phyloP scores from a whole-genome alignment of 2,113 vertebrate species.

The Bungarus multicinctus region DNA sequence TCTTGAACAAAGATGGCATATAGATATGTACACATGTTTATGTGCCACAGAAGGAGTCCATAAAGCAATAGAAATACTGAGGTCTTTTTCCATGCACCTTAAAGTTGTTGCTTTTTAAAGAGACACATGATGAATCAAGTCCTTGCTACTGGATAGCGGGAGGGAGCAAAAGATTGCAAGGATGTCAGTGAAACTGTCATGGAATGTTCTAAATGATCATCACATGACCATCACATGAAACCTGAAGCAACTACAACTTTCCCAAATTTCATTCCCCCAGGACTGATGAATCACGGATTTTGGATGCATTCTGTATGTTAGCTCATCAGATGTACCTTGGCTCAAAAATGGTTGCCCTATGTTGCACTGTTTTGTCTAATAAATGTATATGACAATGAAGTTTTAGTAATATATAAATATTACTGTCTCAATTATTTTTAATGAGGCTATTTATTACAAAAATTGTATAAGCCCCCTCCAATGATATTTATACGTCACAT shows the following conservation, averaged over 20 bases:
- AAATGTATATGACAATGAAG: conserved; percentile 17
- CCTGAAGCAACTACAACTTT: not conserved
- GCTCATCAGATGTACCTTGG: not conserved
- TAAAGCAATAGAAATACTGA: too few relatives aligned
- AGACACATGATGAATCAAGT: not conserved
- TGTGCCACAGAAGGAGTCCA: too few relatives aligned
- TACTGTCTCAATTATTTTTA: conserved; percentile 52
- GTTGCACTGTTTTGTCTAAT: conserved; percentile 14
- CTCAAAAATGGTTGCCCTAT: not conserved
- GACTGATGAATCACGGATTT: not conserved
- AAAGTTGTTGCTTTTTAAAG: not conserved
- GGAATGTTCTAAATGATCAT: not conserved
- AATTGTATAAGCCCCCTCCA: conserved; percentile 27
- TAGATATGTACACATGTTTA: too few relatives aligned
- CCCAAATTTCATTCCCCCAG: not conserved
- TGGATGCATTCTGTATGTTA: not conserved
- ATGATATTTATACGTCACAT: conserved; percentile 16
- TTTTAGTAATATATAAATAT: not conserved
- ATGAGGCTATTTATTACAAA: conserved; percentile 33
- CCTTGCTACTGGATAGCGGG: not conserved
- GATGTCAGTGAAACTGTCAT: not conserved
- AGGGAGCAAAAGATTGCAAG: not conserved
- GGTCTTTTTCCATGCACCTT: too few relatives aligned
- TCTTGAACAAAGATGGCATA: too few relatives aligned
- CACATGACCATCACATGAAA: not conserved